Evolutionary conservation across 2,113 vertebrate genomes (phyloP), one percentile per base, ranked within the genome.

Genomic region (Caranx melampygus): DNA sequence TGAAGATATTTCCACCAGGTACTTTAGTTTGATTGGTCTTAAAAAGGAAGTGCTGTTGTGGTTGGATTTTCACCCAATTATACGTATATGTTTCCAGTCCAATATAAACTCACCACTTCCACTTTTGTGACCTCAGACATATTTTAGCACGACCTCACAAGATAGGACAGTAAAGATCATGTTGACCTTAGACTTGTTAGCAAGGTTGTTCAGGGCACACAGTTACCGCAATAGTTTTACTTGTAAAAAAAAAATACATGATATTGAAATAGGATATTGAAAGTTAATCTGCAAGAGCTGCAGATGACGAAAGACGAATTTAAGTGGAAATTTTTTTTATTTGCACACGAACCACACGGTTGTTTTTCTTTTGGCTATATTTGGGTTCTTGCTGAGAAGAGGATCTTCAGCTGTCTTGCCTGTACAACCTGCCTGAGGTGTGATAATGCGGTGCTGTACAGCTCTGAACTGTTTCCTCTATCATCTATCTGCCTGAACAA

Each of bases 391-490:
- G 31, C 58, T 68, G 45, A 21, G 26, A 63, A 73, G 55, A 47
- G 4, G 47, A 33, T 47, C 7, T 40, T 59, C n/a, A 44, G 20
- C 37, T 62, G 20, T 69, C 31, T 66, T 66, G 21, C 65, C n/a
- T 79, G 10, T 31, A 1, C n/a, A 42, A 78, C 52, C 34, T 60
- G 55, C 62, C 45, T 33, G 64, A 78, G 60, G 73, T 71, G 73
- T 82, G 57, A 62, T 34, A 45, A 37, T 40, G 54, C 20, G 61
- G 13, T 3, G n/a, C 16, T 40, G 31, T 33, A 16, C 62, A 45
- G 26, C 33, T 34, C 13, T 9, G 2, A 57, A 61, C 40, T 7
- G 72, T 72, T 78, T 78, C 65, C 79, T 68, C 33, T 1, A 5
- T 66, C 11, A 42, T 37, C 26, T n/a, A 18, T 70, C 67, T 58